Conservation (phyloP, 2,888 invertebrate genomes). For the Stictocephala bisonia region DNA sequence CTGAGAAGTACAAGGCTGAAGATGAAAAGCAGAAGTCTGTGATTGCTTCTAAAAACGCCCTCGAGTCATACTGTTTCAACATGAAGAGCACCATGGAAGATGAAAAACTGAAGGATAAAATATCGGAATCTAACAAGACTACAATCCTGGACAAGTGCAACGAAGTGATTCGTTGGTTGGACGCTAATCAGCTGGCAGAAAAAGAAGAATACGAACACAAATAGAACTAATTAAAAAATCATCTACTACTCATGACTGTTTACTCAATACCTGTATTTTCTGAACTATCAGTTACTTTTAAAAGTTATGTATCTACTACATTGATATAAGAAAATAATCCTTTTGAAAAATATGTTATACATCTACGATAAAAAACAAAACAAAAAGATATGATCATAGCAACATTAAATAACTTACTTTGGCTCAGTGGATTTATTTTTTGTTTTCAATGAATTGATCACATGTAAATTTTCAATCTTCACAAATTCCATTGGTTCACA, state of each 20-base stretch:
- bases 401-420: slow-evolving; percentile 29
- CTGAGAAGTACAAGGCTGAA: slow-evolving; percentile 89
- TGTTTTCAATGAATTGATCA: background rate
- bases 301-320: no score
- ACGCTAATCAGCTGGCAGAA: slow-evolving; percentile 87
- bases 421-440: no score
- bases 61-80: slow-evolving; percentile 92
- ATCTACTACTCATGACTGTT: no score
- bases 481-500: slow-evolving; percentile 33
- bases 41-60: slow-evolving; percentile 85
- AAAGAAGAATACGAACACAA: slow-evolving; percentile 96
- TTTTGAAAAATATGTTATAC: no score
- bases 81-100: slow-evolving; percentile 97
- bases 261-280: no score
- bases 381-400: no score
- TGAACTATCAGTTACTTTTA: no score
- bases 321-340: no score
- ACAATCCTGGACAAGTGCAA: slow-evolving; percentile 88
- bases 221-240: no score
- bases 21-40: slow-evolving; percentile 86
- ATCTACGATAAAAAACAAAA: no score
- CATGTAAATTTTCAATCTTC: slow-evolving; percentile 17
- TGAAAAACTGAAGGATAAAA: slow-evolving; percentile 93
- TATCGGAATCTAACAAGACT: slow-evolving; percentile 84
- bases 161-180: slow-evolving; percentile 88